Evolutionary conservation across 2,888 invertebrate species (phyloP), one percentile per base, ranked within the genome.

Genomic region (Eristalis arbustorum): DNA sequence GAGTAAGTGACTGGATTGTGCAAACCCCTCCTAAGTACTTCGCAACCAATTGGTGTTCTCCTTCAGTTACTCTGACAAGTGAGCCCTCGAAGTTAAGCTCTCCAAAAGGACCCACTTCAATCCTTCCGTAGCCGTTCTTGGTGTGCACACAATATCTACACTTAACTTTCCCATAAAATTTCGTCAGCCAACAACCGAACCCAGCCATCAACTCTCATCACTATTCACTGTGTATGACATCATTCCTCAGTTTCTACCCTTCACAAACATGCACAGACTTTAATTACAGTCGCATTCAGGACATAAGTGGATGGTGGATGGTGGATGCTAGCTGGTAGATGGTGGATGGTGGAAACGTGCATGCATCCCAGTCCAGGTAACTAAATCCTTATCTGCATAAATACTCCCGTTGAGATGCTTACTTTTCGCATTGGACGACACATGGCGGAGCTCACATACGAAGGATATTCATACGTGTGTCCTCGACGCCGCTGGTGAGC

Each of bases 351-450:
- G 37, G 13, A 87, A 83, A 83, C 83, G 78, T 87, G 83, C 83
- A 83, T 87, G 78, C 78, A 87, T 78, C 74, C 42, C 82, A 87
- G 87, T 71, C 42, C 82, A 87, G 87, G 87, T 87, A 87, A 83
- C 74, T 78, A 82, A 87, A 87, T 87, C 82, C 78, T 82, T 87
- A 87, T 87, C 87, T 87, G 67, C 87, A 87, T 87, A 87, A 87
- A 83, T 87, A 83, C 83, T 83, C 67, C 75, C 83, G 78, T 75
- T 67, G 87, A 87, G 87, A 83, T 83, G 83, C 87, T 78, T 87
- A 79, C 83, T 78, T 83, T 83, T 78, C 75, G 74, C 72, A 74
- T 69, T 77, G 66, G 66, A 61, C 71, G 69, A 62, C 64, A 81
- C 66, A 78, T 79, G 72, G 34, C 42, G 34, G 28, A 25, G 73